A percentile compares a stretch with the other conserved stretches of the same genome.
Conservation (phyloP, 1,140 invertebrate species). For the Pteromalus puparum region DNA sequence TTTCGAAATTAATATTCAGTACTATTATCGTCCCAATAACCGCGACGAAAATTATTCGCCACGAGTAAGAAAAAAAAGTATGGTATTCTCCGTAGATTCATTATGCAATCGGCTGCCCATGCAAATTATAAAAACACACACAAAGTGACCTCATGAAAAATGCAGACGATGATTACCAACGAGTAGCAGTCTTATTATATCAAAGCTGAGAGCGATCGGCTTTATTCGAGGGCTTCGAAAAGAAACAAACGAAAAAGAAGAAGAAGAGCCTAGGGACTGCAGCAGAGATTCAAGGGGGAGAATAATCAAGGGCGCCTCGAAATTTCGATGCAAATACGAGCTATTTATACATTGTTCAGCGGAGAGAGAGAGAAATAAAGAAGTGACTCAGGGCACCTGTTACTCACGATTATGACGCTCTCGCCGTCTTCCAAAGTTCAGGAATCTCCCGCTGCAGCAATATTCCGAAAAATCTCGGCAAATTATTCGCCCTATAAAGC, state of each 20-base stretch:
- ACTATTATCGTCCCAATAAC: background rate
- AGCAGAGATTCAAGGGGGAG: no score
- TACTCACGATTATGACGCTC: background rate
- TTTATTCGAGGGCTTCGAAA: background rate
- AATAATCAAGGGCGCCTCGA: background rate
- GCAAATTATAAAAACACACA: constrained; percentile 13
- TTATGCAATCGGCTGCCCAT: constrained; percentile 15
- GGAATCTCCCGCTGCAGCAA: background rate
- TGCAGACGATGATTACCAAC: constrained; percentile 20
- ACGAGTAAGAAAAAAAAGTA: background rate
- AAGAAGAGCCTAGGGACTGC: background rate
- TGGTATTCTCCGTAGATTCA: background rate
- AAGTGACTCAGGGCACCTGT: background rate
- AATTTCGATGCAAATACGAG: background rate
- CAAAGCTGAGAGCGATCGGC: background rate
- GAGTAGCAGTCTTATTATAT: constrained; percentile 8
- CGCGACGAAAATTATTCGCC: background rate
- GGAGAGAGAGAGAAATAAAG: no score
- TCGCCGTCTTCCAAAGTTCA: background rate
- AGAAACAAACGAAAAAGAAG: background rate
- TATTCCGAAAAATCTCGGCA: background rate
- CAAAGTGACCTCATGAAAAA: constrained; percentile 17
- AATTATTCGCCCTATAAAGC: background rate
- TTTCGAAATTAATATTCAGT: background rate
- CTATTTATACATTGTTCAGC: background rate